phyloP scores from a whole-genome alignment of 2,113 vertebrate species.

The Cyphomyrus discorhynchus region DNA sequence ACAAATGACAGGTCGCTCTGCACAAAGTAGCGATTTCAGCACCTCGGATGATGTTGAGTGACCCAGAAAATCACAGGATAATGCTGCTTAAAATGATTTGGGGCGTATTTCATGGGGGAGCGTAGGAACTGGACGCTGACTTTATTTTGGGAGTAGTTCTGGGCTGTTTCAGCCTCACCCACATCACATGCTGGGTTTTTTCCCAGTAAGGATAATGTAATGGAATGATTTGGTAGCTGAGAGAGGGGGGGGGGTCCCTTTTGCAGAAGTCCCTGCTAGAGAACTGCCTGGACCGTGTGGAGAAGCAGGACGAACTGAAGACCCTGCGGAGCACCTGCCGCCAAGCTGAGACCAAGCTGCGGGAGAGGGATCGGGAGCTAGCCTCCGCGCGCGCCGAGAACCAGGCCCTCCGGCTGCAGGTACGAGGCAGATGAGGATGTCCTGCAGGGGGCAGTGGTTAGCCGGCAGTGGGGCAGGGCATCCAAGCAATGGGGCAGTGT shows the following conservation, averaged over 20 bases:
- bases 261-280: slow-evolving; percentile 85
- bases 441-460: not conserved
- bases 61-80: not conserved
- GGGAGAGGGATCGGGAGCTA: slow-evolving; percentile 75
- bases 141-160: not conserved
- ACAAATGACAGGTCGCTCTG: not conserved
- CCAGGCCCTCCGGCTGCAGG: slow-evolving; percentile 80
- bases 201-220: not conserved
- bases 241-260: not conserved
- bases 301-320: slow-evolving; percentile 69
- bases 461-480: not conserved
- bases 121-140: not conserved
- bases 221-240: not conserved
- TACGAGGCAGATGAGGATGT: slow-evolving; percentile 32
- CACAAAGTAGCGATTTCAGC: not conserved
- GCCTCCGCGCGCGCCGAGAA: slow-evolving; percentile 76
- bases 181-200: not conserved
- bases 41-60: not conserved
- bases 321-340: slow-evolving; percentile 66
- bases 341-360: slow-evolving; percentile 74
- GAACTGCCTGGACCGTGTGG: slow-evolving; percentile 72
- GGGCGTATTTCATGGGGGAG: not conserved
- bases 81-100: not conserved
- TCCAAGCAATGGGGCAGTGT: too few species aligned
- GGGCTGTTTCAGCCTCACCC: not conserved